A percentile compares a stretch with the other conserved stretches of the same genome.
Evolutionary conservation across 2,888 invertebrate species (phyloP).

Genomic region (Cantharis lateralis): DNA sequence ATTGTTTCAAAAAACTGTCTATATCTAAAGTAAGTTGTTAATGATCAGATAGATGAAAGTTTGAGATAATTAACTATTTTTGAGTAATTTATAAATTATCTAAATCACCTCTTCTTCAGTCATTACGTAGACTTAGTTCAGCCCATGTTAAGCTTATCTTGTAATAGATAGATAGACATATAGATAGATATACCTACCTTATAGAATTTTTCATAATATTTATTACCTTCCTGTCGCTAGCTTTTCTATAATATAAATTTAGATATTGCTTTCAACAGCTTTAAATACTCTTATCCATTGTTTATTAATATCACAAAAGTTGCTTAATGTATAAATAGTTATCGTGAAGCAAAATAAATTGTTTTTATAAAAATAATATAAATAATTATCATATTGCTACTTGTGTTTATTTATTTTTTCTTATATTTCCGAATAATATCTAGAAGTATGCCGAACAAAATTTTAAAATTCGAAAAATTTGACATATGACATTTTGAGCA

Average conservation of each 20-base stretch:
- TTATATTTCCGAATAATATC: background rate
- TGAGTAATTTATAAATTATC: conserved; percentile 14
- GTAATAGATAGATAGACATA: conserved; percentile 12
- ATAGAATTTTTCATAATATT: conserved; percentile 23
- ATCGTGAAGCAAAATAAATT: conserved; percentile 53
- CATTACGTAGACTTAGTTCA: conserved; percentile 26
- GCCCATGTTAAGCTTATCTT: conserved; percentile 13
- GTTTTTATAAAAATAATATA: conserved; percentile 50
- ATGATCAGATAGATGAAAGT: conserved; percentile 21
- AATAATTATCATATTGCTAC: conserved; percentile 32
- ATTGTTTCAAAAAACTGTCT: conserved; percentile 14
- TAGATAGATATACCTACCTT: conserved; percentile 23
- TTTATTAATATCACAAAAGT: conserved; percentile 49
- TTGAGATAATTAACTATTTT: conserved; percentile 23
- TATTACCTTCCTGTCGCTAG: conserved; percentile 34
- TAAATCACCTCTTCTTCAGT: conserved; percentile 20
- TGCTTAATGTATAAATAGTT: conserved; percentile 32
- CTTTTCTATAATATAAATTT: conserved; percentile 33
- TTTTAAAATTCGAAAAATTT: background rate
- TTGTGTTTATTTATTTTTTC: background rate
- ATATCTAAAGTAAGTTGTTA: conserved; percentile 16
- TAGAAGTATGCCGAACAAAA: conserved; percentile 12
- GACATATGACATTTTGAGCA: conserved; percentile 33
- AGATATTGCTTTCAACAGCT: conserved; percentile 39
- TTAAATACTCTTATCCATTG: conserved; percentile 36